Percentiles rank a stretch among this genome's conserved stretches.
These are phyloP conservation scores for Leptogaster cylindrica DNA, from an alignment of 2,888 invertebrate species.

Conservation along the genomic window DNA sequence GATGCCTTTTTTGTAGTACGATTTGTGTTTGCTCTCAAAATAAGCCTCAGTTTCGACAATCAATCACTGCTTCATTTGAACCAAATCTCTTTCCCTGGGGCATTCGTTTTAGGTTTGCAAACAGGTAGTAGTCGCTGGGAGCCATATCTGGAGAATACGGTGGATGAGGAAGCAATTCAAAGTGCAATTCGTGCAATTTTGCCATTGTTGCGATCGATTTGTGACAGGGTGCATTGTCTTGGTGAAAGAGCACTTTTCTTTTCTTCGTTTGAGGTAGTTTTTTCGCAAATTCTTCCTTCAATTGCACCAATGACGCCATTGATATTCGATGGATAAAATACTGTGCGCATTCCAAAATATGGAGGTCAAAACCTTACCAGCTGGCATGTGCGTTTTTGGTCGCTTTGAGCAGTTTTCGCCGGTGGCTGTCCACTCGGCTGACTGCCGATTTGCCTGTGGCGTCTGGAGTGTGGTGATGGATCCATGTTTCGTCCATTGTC, in stretches of 20 bases:
- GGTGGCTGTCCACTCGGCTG: slow-evolving; percentile 42
- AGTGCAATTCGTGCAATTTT: neutral
- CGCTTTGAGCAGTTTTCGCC: slow-evolving; percentile 49
- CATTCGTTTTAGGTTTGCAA: neutral
- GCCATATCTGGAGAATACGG: slow-evolving; percentile 9
- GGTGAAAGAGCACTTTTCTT: slow-evolving; percentile 47
- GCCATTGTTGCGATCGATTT: neutral
- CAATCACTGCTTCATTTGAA: slow-evolving; percentile 5
- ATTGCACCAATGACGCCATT: slow-evolving; percentile 47
- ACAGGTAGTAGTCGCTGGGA: neutral
- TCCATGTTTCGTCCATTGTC: no score
- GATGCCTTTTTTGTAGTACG: slow-evolving; percentile 29
- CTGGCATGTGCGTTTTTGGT: slow-evolving; percentile 49
- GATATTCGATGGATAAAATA: slow-evolving; percentile 53
- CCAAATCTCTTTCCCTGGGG: slow-evolving; percentile 10
- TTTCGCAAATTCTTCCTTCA: slow-evolving; percentile 49
- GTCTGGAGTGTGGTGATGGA: no score
- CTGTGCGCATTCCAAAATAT: slow-evolving; percentile 54
- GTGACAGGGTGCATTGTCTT: slow-evolving; percentile 24
- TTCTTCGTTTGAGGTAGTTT: slow-evolving; percentile 50
- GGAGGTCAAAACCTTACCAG: slow-evolving; percentile 53
- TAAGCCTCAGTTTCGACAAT: no score
- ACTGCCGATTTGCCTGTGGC: no score
- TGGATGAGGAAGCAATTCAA: slow-evolving; percentile 29
- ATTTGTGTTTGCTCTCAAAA: no score